Conservation (phyloP, 2,113 vertebrate species). For the Cryptotis parvus region DNA sequence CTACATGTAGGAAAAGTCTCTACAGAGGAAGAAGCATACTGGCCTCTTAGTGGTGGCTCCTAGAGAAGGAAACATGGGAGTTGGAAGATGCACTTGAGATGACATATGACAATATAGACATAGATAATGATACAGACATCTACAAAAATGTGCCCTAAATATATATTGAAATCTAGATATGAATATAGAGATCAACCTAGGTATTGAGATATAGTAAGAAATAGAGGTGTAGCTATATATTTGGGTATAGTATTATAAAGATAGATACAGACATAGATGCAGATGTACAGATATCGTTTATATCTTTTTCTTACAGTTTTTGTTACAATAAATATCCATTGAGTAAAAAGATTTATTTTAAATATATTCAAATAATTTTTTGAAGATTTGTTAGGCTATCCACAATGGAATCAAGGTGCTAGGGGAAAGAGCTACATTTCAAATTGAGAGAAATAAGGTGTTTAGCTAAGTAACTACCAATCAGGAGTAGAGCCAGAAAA, state of each 20-base stretch:
- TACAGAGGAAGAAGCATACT: neutral
- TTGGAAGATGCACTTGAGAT: neutral
- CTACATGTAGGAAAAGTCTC: neutral
- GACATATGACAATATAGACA: neutral
- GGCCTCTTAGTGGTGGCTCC: neutral
- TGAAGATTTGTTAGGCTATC: neutral
- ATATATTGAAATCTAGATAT: too few species aligned
- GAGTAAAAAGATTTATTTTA: neutral
- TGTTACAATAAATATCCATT: neutral
- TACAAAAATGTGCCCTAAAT: too few species aligned
- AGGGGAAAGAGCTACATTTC: neutral
- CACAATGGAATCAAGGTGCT: neutral
- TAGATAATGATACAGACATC: too few species aligned
- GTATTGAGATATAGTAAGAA: too few species aligned
- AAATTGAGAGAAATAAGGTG: constrained; percentile 33
- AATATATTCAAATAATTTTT: neutral
- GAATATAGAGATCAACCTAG: too few species aligned
- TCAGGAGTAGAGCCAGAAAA: constrained; percentile 46
- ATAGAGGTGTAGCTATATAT: too few species aligned
- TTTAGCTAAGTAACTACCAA: neutral
- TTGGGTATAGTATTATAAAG: too few species aligned
- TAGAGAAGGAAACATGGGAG: neutral
- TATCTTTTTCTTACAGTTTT: neutral
- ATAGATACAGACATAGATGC: too few species aligned
- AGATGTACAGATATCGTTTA: too few species aligned